Evolutionary conservation across 2,888 invertebrate species (phyloP), one percentile per base, ranked within the genome.

Genomic region (Trichopria drosophilae): DNA sequence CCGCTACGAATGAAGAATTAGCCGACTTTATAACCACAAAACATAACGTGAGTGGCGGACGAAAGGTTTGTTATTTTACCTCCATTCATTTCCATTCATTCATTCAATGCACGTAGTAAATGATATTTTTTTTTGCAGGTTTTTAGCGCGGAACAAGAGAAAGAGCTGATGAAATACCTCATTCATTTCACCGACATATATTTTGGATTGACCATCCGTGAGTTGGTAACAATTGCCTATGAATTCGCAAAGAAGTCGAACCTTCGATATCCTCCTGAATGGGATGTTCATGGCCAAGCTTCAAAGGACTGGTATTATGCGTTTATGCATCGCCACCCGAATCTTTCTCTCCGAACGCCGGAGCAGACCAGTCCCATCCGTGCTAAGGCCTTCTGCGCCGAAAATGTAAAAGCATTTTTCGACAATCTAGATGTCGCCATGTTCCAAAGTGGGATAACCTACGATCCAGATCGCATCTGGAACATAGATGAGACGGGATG

Each of bases 341-440:
- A 42, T 42, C 31, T 32, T 40, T 23, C 42, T 29, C 31, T 42
- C 10, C 29, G 42, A 42, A 31, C 42, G 31, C 29, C 31, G 31
- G 42, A 31, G 42, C 31, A 42, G 28, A 42, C 31, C 24, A 42
- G 42, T 42, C 31, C 42, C 31, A 42, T 31, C 31, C 42, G 42
- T 31, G 42, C 42, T 29, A 42, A 42, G 31, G 42, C 42, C 42
- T 42, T 42, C 19, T 31, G 28, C 42, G 31, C 29, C 29, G 31
- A 31, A 42, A 42, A 42, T 18, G 42, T 42, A n/a, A 31, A 42
- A 18, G 31, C 29, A 16, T 42, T 42, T 42, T 42, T 42, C 31
- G 13, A n/a, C 29, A 42, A 31, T 42, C 42, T 42, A 31, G 18
- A 42, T 6, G 29, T 31, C 42, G 29, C 28, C 16, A 29, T 42